Evolutionary conservation across 1,140 invertebrate species (phyloP).

Genomic region (Psix sp.): DNA sequence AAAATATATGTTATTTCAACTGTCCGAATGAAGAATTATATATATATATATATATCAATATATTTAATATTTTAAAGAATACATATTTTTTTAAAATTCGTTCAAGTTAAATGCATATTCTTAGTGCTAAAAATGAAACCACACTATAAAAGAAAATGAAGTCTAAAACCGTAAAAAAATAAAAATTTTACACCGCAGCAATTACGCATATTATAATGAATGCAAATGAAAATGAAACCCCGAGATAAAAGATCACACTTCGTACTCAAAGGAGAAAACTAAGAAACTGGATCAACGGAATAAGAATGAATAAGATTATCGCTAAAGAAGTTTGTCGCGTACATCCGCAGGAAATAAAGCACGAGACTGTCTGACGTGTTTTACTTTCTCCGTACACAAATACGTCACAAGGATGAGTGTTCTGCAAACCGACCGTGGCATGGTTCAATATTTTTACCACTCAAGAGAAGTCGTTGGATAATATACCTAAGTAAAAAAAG

Average conservation of each 20-base stretch:
- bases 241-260: not conserved
- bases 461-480: not conserved
- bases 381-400: constrained; percentile 44
- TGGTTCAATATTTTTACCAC: constrained; percentile 37
- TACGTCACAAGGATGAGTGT: constrained; percentile 52
- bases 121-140: too few relatives aligned
- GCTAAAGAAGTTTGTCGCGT: constrained; percentile 18
- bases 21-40: too few relatives aligned
- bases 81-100: too few relatives aligned
- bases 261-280: constrained; percentile 18
- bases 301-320: constrained; percentile 33
- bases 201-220: too few relatives aligned
- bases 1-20: too few relatives aligned
- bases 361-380: constrained; percentile 20
- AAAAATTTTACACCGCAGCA: too few relatives aligned
- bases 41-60: too few relatives aligned
- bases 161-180: too few relatives aligned
- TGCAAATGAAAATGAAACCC: constrained; percentile 44
- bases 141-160: too few relatives aligned
- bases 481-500: not conserved
- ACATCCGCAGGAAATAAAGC: constrained; percentile 51
- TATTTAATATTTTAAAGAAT: too few relatives aligned
- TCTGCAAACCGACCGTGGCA: constrained; percentile 46
- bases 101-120: too few relatives aligned
- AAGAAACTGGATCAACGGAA: constrained; percentile 38